Evolutionary conservation across 2,888 invertebrate genomes (phyloP), one percentile per base, ranked within the genome.

Genomic region (Drosophila mettleri): DNA sequence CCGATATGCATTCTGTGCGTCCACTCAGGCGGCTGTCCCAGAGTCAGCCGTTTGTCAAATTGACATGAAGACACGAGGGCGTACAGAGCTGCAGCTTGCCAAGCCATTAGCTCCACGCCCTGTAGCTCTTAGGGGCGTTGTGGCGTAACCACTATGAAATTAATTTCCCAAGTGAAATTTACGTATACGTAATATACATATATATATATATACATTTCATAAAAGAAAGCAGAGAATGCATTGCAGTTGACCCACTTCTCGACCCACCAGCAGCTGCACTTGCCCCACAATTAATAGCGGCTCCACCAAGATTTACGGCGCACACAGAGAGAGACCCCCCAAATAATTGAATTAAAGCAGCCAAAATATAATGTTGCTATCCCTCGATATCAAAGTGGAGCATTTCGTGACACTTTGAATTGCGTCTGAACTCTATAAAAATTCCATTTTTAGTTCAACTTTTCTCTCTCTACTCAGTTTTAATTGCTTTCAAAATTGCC

Each of bases 101-200:
- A 49, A 57, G 29, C 84, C 75, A 89, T 82, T 89, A 87, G 68
- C 62, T 72, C 1, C 16, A 8, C 16, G 20, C 34, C 18, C n/a
- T 12, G 31, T 9, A 48, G 39, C 16, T 38, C 3, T 24, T 45
- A 18, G 9, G 41, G 48, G 51, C 34, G 62, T 27, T 6, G 22
- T 31, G 80, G 64, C 58, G 73, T 69, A 80, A 67, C 68, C 88
- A 87, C 85, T 88, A 76, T 79, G 62, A 89, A 89, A 85, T 85
- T 82, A 85, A 85, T 85, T 85, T 85, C 88, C 89, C 84, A 53
- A 67, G 88, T 72, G 89, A 88, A 85, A 88, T 88, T 89, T 82
- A 86, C 85, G 85, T 76, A 82, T 62, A 70, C 70, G 72, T 72
- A 63, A 86, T 63, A 59, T 63, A 59, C 24, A 45, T 27, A 45